Base-by-base conservation (phyloP, 1,140 invertebrate genomes). In the Heliothis subflexa region DNA sequence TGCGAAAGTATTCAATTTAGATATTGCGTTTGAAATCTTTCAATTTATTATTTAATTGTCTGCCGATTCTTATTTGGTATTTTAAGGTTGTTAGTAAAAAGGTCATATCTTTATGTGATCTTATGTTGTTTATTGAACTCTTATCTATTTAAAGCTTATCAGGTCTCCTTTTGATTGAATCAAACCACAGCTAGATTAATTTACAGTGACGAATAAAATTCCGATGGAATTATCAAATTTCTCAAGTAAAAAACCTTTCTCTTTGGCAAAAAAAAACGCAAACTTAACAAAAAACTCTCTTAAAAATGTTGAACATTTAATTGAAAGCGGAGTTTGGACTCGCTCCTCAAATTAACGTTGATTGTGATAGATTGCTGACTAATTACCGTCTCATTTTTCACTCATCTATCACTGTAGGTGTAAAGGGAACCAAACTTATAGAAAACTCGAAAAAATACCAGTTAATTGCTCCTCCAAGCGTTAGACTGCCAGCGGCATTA, bases 311-410 rank as follows among this genome's bases (percentile, higher is more conserved):
- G 12, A 62, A 62, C 54, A 62, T 75, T 64, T 75, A 75, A 75
- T 75, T 75, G 59, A 75, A 75, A 75, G 54, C 7, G 16, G 57
- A 62, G 59, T 61, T 64, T 75, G 57, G 28, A 66, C 64, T 21
- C 40, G 45, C 47, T 25, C 9, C 64, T 52, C 45, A 62, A 75
- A 75, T 75, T 75, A 75, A 28, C 73, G 73, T 50, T 50, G 57
- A 75, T 75, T 75, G 57, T 75, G 73, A 75, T 75, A 50, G 59
- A 75, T 75, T 64, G 49, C 73, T 50, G 40, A 52, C 55, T 75
- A 61, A 75, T 75, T 75, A 62, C 40, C 14, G 21, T 28, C 54
- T 50, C 73, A 52, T 75, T 75, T 68, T 62, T 62, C 59, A 75
- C 13, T 28, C 18, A 62, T 49, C 13, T 64, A 50, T 75, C 73